phyloP scores from a whole-genome alignment of 2,797 vertebrate species.

The Mormyrops attenuatus region DNA sequence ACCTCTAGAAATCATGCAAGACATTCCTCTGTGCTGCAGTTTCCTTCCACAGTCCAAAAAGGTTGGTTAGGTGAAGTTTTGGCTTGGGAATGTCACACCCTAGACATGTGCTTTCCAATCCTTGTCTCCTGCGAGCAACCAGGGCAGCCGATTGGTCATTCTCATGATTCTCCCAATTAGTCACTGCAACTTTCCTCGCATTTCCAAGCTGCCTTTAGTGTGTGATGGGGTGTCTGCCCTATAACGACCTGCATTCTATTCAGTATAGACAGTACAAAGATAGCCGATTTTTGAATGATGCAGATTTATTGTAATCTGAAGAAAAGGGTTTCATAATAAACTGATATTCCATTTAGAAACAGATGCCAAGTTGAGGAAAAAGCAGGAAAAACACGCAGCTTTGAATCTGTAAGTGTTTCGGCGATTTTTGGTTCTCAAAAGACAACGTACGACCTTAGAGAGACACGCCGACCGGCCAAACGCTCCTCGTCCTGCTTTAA shows the following conservation, averaged over 20 bases:
- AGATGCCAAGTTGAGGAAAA: neutral
- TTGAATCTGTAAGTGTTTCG: neutral
- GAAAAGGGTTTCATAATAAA: neutral
- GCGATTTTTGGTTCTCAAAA: neutral
- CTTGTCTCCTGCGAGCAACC: neutral
- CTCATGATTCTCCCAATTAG: neutral
- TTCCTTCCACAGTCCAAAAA: neutral
- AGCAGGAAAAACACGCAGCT: neutral
- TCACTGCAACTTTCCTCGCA: neutral
- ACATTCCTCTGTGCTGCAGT: neutral
- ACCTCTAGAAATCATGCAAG: neutral
- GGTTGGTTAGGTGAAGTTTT: neutral
- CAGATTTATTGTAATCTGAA: neutral
- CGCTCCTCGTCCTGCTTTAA: slow-evolving; percentile 19
- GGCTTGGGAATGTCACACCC: neutral
- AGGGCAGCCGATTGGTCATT: neutral
- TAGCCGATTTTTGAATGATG: neutral
- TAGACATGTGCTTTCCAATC: neutral
- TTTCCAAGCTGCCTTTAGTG: neutral
- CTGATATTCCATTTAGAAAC: neutral
- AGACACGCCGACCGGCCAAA: neutral
- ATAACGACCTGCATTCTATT: neutral
- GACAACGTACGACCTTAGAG: slow-evolving; percentile 10
- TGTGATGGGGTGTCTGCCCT: neutral
- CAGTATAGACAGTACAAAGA: too few relatives aligned